A percentile compares a stretch with the other conserved stretches of the same genome.
These are phyloP conservation scores for Mesorhabditis spiculigera DNA, from an alignment of 2,888 invertebrate species.

Conservation along the genomic window DNA sequence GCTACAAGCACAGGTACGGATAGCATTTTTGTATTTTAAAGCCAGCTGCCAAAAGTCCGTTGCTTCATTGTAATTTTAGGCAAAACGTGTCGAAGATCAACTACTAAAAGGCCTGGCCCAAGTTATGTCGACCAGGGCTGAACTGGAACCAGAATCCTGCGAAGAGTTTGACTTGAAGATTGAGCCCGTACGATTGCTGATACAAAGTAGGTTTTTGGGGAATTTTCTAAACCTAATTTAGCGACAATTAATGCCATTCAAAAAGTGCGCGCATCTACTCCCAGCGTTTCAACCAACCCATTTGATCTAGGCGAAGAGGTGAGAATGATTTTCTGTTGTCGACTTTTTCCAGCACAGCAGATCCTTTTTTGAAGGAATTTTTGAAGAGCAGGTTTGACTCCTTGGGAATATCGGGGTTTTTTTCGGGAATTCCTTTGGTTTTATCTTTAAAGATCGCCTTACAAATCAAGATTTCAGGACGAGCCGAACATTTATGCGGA, in stretches of 20 bases:
- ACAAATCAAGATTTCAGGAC: conserved; percentile 16
- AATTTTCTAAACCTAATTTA: conserved; percentile 10
- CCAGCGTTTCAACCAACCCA: no score
- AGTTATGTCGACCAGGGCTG: conserved; percentile 26
- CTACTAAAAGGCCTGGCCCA: conserved; percentile 36
- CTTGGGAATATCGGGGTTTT: no score
- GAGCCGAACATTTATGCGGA: conserved; percentile 30
- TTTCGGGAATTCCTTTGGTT: no score
- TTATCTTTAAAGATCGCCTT: no score
- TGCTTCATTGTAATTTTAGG: conserved; percentile 18
- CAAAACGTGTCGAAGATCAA: conserved; percentile 36
- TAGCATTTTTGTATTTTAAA: background rate
- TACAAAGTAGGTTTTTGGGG: background rate
- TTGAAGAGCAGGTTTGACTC: no score
- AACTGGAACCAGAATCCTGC: conserved; percentile 23
- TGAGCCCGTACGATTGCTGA: conserved; percentile 27
- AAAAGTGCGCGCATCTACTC: conserved; percentile 10
- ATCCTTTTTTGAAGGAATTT: no score
- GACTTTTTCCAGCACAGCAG: no score
- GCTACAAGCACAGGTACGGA: background rate
- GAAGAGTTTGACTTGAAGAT: conserved; percentile 37
- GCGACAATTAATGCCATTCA: conserved; percentile 25
- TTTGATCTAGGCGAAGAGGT: conserved; percentile 18
- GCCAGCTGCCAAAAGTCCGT: background rate
- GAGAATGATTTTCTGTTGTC: background rate